Percentiles rank a stretch among this genome's conserved stretches.
Evolutionary conservation across 2,888 invertebrate genomes (phyloP).

Genomic region (Meteorus colon): DNA sequence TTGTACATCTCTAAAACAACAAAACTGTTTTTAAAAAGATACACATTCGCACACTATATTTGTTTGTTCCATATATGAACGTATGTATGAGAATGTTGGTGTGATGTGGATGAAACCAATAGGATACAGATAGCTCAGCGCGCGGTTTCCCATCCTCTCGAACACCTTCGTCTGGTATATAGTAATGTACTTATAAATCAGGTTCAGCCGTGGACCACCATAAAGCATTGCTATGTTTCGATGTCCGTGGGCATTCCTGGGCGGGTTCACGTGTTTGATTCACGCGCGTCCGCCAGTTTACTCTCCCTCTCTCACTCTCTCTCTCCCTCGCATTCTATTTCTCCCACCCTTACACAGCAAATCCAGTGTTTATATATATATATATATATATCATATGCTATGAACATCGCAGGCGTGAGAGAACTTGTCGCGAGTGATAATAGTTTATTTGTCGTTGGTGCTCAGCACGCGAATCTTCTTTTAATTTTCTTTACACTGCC

Average conservation of each 20-base stretch:
- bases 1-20: neutral
- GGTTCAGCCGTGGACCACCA: conserved; percentile 73
- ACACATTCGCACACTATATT: neutral
- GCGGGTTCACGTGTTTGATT: conserved; percentile 71
- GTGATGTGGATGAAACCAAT: conserved; percentile 53
- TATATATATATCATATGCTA: conserved; percentile 23
- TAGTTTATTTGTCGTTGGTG: conserved; percentile 71
- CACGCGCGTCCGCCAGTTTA: conserved; percentile 65
- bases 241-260: conserved; percentile 73
- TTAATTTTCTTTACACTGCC: conserved; percentile 27
- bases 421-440: conserved; percentile 73
- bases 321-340: conserved; percentile 38
- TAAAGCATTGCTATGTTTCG: conserved; percentile 74
- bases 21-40: neutral
- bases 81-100: neutral
- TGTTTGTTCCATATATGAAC: neutral
- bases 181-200: conserved; percentile 74
- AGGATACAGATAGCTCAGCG: conserved; percentile 57
- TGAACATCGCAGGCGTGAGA: conserved; percentile 65
- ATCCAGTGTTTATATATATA: conserved; percentile 2
- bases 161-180: conserved; percentile 61
- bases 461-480: conserved; percentile 10
- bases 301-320: conserved; percentile 13
- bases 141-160: conserved; percentile 38
- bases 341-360: conserved; percentile 43